Evolutionary conservation across 2,888 invertebrate species (phyloP), one percentile per base, ranked within the genome.

Genomic region (Loripinus fragilis): DNA sequence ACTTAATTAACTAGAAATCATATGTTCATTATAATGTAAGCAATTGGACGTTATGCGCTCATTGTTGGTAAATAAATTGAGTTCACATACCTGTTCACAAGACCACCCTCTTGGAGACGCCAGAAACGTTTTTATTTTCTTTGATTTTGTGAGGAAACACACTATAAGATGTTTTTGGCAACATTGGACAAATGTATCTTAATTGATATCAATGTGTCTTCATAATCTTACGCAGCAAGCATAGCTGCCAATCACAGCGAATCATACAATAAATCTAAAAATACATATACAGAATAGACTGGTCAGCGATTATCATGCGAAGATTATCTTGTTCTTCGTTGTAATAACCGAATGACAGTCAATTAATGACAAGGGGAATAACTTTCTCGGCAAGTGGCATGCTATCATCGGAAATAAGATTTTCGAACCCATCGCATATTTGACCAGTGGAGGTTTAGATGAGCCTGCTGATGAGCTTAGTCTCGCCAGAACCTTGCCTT

Each of bases 91-190:
- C 12, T 38, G 5, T 38, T 38, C 38, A 38, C 38, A 45, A n/a
- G 23, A 25, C 52, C 52, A 52, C 52, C 52, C 25, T 48, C 20
- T 52, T 25, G 2, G 52, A 7, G 52, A 52, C 52, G 52, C 52
- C 52, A 52, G 25, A 5, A 52, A 25, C 12, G 5, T 23, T 52
- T 52, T 52, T 52, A 8, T 8, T 52, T 52, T 52, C 23, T 52
- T 52, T 52, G 52, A 52, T 52, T 52, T 52, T 52, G 52, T 52
- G 52, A 52, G 52, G 25, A 52, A 52, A 52, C 52, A 52, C 52
- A 25, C 23, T 3, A 2, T 25, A 52, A 25, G 2, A 25, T 25
- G 52, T 52, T 25, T 52, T 52, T 52, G 52, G 52, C 52, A 52
- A 2, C 20, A 52, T 52, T 25, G 5, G 7, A 52, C 25, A 52